Base-by-base conservation (phyloP, 1,140 invertebrate species). In the Aethina tumida region DNA sequence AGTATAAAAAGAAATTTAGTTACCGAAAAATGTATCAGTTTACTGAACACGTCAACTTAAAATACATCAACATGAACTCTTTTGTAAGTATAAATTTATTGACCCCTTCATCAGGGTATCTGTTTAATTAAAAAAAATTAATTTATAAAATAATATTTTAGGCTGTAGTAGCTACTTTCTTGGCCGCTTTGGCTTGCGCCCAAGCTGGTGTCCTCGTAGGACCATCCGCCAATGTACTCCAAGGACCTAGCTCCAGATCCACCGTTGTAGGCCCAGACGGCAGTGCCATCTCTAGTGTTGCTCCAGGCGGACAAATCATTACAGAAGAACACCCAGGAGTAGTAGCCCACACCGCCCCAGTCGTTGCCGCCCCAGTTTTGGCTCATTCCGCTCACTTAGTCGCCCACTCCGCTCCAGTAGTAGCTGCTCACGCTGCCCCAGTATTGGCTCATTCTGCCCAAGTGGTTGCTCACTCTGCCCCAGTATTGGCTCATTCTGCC, bases 181-280 rank as follows among this genome's bases (percentile, higher is more conserved):
- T 48, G 37, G 40, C 45, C 31, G 22, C 32, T 20, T 49, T 53
- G 41, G 51, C 49, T 34, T 35, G 32, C 20, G 39, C 42, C 22
- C 43, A 42, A 20, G 51, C 51, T 27, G 33, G 43, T 10, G 22
- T 44, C 9, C 21, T 47, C 14, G n/a, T 39, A 9, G 38, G 26
- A 7, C 44, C 41, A n/a, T 36, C 41, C 4, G 49, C 47, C 5
- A 41, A 39, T 24, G 37, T 47, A 21, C 9, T 55, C 20, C 44
- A 55, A 48, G 52, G 50, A 28, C 52, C 52, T 5, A 52, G 52
- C 29, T 37, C 32, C 21, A 50, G 34, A 35, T 34, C 52, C 25
- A 52, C 41, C 6, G 25, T 55, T n/a, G 41, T 52, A 25, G 52
- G 52, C 8, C 45, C 45, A 5, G 52, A 55, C 19, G 52, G 52